Percentiles rank a stretch among this genome's conserved stretches.
These are phyloP conservation scores for Perdita meconis DNA, from an alignment of 2,888 invertebrate species.

Conservation along the genomic window DNA sequence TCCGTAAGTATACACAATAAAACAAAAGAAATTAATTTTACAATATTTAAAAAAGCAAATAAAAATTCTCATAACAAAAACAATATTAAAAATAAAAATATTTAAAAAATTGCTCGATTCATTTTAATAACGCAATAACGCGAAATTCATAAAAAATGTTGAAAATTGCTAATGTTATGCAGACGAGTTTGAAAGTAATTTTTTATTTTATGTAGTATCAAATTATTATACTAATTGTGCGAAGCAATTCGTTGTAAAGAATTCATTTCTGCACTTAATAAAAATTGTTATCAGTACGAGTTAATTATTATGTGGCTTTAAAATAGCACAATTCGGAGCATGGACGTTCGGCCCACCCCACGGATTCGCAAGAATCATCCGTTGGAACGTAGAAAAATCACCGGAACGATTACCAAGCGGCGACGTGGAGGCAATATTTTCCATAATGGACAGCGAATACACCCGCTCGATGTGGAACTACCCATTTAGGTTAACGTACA, in stretches of 20 bases:
- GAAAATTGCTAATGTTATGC: too few species aligned
- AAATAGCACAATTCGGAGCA: conserved; percentile 96
- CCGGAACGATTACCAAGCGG: conserved; percentile 95
- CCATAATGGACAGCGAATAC: conserved; percentile 96
- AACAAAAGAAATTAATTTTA: neutral
- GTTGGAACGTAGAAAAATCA: conserved; percentile 95
- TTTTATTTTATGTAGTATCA: too few species aligned
- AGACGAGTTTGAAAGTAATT: too few species aligned
- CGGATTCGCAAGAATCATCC: conserved; percentile 96
- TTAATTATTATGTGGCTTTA: conserved; percentile 7
- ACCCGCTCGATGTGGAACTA: conserved; percentile 98
- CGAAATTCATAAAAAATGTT: too few species aligned
- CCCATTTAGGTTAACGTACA: conserved; percentile 96
- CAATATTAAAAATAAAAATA: too few species aligned
- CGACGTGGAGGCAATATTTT: conserved; percentile 96
- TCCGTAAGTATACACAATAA: conserved; percentile 91
- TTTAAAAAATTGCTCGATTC: too few species aligned
- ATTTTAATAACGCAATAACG: too few species aligned
- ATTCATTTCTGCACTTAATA: too few species aligned
- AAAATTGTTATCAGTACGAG: too few species aligned
- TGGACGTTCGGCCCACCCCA: conserved; percentile 98
- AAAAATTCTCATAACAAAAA: neutral
- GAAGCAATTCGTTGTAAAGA: too few species aligned
- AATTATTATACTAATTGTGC: too few species aligned
- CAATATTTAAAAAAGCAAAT: neutral